These are phyloP conservation scores for Antheraea pernyi DNA, from an alignment of 1,140 invertebrate genomes.

Conservation along the genomic window DNA sequence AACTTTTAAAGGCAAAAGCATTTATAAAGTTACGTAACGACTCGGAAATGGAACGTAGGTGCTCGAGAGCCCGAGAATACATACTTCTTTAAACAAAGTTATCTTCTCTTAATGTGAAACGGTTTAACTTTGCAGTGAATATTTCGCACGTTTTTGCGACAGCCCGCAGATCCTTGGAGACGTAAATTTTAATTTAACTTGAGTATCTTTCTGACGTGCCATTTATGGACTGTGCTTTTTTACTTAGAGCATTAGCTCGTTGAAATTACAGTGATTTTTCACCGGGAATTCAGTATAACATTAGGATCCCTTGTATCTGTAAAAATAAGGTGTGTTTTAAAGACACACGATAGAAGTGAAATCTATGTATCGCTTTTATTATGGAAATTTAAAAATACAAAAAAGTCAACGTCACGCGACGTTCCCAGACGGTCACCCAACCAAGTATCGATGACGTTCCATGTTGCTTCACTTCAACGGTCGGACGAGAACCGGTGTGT, in stretches of 20 bases:
- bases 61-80: conserved; percentile 17
- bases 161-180: background rate
- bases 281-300: too few relatives aligned
- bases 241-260: background rate
- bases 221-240: background rate
- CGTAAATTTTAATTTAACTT: conserved; percentile 10
- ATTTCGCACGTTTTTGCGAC: conserved; percentile 25
- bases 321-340: too few relatives aligned
- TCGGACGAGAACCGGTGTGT: too few relatives aligned
- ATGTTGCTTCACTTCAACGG: too few relatives aligned
- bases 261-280: too few relatives aligned
- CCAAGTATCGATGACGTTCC: too few relatives aligned
- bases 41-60: conserved; percentile 23
- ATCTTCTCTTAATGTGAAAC: conserved; percentile 29
- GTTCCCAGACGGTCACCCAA: too few relatives aligned
- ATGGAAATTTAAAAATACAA: too few relatives aligned
- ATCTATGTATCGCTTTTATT: too few relatives aligned
- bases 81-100: conserved; percentile 22
- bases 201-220: background rate
- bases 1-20: conserved; percentile 19
- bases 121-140: conserved; percentile 23
- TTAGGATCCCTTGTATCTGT: too few relatives aligned
- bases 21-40: conserved; percentile 25
- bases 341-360: too few relatives aligned
- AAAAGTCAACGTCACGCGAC: too few relatives aligned